Conservation (phyloP, 2,797 vertebrate species). For the Anolis apletophallus region DNA sequence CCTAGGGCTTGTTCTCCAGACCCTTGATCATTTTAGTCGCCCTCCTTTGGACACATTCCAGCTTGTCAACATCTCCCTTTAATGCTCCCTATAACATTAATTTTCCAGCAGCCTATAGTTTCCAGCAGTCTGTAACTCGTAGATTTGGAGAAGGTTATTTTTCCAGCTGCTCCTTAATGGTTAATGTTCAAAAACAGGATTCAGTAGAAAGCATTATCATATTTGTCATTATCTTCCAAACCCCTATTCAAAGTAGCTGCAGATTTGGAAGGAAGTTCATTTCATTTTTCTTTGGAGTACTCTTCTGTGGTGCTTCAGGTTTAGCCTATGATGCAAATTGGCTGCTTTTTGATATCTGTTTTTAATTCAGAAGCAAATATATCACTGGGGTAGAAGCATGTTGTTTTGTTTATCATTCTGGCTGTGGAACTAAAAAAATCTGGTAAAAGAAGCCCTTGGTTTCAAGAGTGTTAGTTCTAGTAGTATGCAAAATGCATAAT, state of each 20-base stretch:
- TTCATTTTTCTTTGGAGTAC: not conserved
- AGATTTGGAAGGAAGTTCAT: not conserved
- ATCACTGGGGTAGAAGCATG: not conserved
- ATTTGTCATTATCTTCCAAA: not conserved
- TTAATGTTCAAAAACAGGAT: constrained; percentile 8
- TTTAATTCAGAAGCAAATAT: not conserved
- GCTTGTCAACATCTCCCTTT: too few relatives aligned
- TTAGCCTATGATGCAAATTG: constrained; percentile 9
- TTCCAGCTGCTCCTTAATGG: not conserved
- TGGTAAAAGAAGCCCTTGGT: not conserved
- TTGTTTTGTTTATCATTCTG: constrained; percentile 8
- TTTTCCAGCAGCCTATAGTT: not conserved
- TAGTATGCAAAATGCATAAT: not conserved
- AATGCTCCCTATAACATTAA: not conserved
- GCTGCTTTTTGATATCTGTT: constrained; percentile 8
- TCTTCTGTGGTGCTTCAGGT: not conserved
- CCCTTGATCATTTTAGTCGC: too few relatives aligned
- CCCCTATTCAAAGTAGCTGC: not conserved
- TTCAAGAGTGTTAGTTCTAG: not conserved
- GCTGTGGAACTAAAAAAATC: not conserved
- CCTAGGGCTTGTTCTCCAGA: too few relatives aligned
- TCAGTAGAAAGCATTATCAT: not conserved
- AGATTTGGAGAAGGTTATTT: not conserved
- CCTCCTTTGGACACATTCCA: too few relatives aligned
- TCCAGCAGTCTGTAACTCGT: not conserved